Base-by-base conservation (phyloP, 2,113 vertebrate genomes). In the Odontesthes bonariensis region DNA sequence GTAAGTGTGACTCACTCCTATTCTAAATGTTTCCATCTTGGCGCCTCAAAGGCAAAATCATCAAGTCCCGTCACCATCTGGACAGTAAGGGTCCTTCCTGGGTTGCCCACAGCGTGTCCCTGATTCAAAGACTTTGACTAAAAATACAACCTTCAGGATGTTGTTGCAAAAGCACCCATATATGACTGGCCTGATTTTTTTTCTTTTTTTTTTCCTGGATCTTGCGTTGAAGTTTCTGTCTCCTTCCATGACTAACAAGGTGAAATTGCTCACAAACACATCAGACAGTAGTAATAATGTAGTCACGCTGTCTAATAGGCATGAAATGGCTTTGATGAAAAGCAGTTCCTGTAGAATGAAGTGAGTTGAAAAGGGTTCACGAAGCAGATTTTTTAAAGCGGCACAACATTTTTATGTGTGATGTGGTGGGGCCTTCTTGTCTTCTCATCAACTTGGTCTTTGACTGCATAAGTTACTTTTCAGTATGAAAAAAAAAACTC, bases 141-240 rank as follows among this genome's bases (percentile, higher is more conserved):
- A 89, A 91, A 91, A 92, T 84, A 91, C 81, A 83, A 66, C 58
- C 40, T 86, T 32, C 92, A 89, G 92, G 86, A 93, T 92, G 88
- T 89, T 92, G 82, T 91, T 92, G 49, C 65, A 88, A 84, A 90
- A 46, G 69, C 81, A 86, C 65, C 66, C 78, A 89, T 82, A 85
- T 81, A 81, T 86, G 86, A 88, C 74, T 86, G 86, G 65, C 77
- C 59, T 78, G 76, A 80, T 85, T 86, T 84, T 87, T 27, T 27
- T 27, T 27, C n/a, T 27, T 3, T 27, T 27, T 3, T 27, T 40
- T 49, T 63, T 70, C 86, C 44, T 79, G 31, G 47, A 67, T 58
- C 85, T 75, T 75, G 73, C 78, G 33, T 75, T 82, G 67, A 68
- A 86, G 53, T 72, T 77, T 88, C 54, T 75, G 69, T 79, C 62